These are phyloP conservation scores for Brachyhypopomus gauderio DNA, from an alignment of 2,113 vertebrate genomes.

Conservation along the genomic window DNA sequence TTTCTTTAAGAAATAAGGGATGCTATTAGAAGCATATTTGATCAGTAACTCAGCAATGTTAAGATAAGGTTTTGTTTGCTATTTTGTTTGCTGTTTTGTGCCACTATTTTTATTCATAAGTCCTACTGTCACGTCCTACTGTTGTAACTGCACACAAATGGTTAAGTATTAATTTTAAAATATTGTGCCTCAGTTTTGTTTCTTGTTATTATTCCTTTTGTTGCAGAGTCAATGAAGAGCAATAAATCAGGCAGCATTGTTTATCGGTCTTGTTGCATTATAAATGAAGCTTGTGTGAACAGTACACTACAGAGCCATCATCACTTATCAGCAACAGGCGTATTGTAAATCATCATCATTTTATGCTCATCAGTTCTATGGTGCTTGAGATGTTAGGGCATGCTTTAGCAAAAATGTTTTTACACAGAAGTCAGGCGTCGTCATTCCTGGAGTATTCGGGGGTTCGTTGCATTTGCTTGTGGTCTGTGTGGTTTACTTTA, in stretches of 20 bases:
- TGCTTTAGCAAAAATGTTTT: no score
- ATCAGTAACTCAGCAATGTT: no score
- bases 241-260: conserved; percentile 12
- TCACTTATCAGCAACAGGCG: no score
- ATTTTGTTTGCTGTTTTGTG: no score
- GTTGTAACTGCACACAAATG: conserved; percentile 1
- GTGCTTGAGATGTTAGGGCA: no score
- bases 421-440: no score
- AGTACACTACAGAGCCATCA: not conserved
- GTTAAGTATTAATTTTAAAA: conserved; percentile 9
- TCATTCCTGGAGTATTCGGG: no score
- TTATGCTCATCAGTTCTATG: no score
- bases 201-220: not conserved
- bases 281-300: conserved; percentile 11
- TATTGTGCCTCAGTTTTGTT: not conserved
- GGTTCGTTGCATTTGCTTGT: no score
- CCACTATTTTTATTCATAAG: not conserved
- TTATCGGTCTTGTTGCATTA: conserved; percentile 2
- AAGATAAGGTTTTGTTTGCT: not conserved
- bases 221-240: not conserved
- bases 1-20: no score
- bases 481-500: not conserved
- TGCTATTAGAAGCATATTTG: no score
- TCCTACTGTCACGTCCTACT: not conserved
- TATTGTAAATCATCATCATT: no score